Conservation (phyloP, 2,113 vertebrate genomes). For the Tetrao urogallus region DNA sequence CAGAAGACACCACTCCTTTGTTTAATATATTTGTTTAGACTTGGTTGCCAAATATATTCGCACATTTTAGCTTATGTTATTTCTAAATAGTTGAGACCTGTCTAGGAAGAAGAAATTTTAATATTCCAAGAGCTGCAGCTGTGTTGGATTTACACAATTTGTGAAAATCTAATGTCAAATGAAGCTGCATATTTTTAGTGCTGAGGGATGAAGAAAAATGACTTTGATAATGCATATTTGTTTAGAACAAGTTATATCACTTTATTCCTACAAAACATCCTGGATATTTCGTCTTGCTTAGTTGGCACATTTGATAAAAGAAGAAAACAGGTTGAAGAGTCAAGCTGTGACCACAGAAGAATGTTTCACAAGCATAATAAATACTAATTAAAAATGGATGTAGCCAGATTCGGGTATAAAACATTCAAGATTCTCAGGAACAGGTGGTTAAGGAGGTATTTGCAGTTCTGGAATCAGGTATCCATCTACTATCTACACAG, state of each 20-base stretch:
- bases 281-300: background rate
- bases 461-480: background rate
- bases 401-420: background rate
- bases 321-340: background rate
- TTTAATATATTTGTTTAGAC: background rate
- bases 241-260: background rate
- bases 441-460: background rate
- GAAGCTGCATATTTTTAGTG: background rate
- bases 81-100: background rate
- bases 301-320: background rate
- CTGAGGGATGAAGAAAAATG: background rate
- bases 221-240: background rate
- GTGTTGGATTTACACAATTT: slow-evolving; percentile 13
- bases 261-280: background rate
- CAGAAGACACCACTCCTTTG: background rate
- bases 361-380: background rate
- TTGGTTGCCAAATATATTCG: background rate
- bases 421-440: background rate
- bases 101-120: background rate
- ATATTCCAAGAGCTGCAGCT: slow-evolving; percentile 1
- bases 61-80: background rate
- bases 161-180: slow-evolving; percentile 9
- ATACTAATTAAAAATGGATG: background rate
- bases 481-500: background rate
- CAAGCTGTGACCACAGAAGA: background rate